Base-by-base conservation (phyloP, 2,888 invertebrate genomes). In the Amphiduros pacificus region DNA sequence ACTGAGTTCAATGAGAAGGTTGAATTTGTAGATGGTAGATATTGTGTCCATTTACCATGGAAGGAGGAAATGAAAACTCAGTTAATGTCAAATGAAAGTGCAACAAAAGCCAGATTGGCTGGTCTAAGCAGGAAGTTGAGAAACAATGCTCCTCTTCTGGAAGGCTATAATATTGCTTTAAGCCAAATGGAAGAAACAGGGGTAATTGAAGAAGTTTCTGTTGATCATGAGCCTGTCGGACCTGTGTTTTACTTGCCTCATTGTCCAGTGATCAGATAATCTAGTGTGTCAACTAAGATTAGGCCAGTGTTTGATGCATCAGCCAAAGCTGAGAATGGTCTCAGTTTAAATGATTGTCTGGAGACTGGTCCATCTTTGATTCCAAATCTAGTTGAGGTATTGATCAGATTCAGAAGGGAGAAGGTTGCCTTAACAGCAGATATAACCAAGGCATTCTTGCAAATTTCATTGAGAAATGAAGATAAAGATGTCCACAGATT, bases 301-400 rank as follows among this genome's bases (percentile, higher is more conserved):
- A 27, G 53, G 24, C 53, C 53, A 17, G 53, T 53, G 5, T 53
- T 53, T 53, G 53, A 53, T 29, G 53, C 32, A 3, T 53, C 53
- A 20, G 53, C 53, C 28, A 29, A 29, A 9, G 31, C 31, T 29
- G 5, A 14, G 20, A 27, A 32, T 53, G n/a, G n/a, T n/a, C 11
- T 53, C 17, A 29, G 31, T 3, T 26, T 57, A n/a, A 48, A 57
- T 57, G 57, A 57, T 48, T 57, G 57, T 48, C 32, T 57, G 6
- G 57, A 48, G 24, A n/a, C 49, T 54, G 53, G 60, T 24, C n/a
- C n/a, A n/a, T n/a, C n/a, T n/a, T n/a, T n/a, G n/a, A n/a, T n/a
- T n/a, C 60, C 60, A 26, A 60, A 53, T 28, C 44, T 60, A 6
- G 60, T 60, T 5, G 60, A 60, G 20, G 31, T 60, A n/a, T 22